Evolutionary conservation across 2,113 vertebrate species (phyloP).

Genomic region (Penelope pileata): DNA sequence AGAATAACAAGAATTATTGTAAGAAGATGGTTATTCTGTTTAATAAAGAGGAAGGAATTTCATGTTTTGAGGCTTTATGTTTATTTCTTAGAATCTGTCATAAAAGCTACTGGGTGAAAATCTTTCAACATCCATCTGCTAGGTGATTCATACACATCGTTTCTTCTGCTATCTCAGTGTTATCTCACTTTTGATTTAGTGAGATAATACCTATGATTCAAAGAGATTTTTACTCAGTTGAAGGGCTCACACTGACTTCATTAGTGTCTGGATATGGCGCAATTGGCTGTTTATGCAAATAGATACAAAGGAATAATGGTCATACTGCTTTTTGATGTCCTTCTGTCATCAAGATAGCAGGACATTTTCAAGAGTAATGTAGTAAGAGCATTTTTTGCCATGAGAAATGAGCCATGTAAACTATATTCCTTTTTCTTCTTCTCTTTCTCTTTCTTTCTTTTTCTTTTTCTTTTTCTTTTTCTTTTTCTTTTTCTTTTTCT

Average conservation of each 20-base stretch:
- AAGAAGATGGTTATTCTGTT: neutral
- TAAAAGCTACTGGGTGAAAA: neutral
- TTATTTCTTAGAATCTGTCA: neutral
- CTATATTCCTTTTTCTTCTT: neutral
- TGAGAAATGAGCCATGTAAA: conserved; percentile 57
- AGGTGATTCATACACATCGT: neutral
- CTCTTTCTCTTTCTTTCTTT: too few species aligned
- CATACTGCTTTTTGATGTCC: neutral
- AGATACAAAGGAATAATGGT: neutral
- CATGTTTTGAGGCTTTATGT: neutral
- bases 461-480: too few species aligned
- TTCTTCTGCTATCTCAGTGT: neutral
- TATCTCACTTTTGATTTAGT: neutral
- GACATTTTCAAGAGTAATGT: neutral
- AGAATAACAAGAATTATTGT: neutral
- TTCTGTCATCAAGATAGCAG: neutral
- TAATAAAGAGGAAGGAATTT: neutral
- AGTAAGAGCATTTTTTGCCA: neutral
- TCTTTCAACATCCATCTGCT: neutral
- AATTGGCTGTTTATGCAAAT: neutral
- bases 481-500: too few species aligned
- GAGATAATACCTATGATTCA: neutral
- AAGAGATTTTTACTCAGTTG: neutral
- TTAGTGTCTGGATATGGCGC: neutral
- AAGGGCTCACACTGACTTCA: neutral